Conservation (phyloP, 1,140 invertebrate species). For the Centruroides vittatus region DNA sequence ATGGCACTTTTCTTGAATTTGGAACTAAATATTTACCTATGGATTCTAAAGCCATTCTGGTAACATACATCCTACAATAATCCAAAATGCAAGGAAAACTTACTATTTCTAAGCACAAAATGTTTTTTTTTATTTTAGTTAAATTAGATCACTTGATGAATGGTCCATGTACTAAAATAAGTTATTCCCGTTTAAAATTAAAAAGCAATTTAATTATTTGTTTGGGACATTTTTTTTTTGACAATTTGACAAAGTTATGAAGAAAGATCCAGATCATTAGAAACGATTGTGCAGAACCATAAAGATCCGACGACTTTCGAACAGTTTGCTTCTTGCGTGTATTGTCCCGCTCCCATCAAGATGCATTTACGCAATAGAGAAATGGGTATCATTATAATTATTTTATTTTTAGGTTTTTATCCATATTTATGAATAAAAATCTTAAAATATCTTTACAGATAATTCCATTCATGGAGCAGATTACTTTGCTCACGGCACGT, state of each 20-base stretch:
- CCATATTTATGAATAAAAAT: background rate
- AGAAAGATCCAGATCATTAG: slow-evolving; percentile 70
- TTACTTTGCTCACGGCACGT: slow-evolving; percentile 11
- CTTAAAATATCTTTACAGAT: no score
- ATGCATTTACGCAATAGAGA: slow-evolving; percentile 9
- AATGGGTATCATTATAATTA: slow-evolving; percentile 23
- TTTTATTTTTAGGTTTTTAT: background rate
- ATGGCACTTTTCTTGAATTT: no score
- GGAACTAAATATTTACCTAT: no score
- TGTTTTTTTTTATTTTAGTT: no score
- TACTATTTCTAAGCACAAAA: no score
- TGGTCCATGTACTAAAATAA: no score
- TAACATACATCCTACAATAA: no score
- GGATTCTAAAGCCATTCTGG: no score
- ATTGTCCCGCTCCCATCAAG: slow-evolving; percentile 50
- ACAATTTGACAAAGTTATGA: slow-evolving; percentile 42
- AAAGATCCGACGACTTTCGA: slow-evolving; percentile 82
- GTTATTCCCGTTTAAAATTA: no score
- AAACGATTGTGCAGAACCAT: slow-evolving; percentile 75
- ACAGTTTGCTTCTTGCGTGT: slow-evolving; percentile 71
- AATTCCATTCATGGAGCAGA: slow-evolving; percentile 1
- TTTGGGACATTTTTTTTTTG: background rate
- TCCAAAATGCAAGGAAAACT: no score
- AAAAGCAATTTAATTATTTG: no score
- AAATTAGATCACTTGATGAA: no score